Conservation (phyloP, 2,797 vertebrate species). For the Anguilla marmorata region DNA sequence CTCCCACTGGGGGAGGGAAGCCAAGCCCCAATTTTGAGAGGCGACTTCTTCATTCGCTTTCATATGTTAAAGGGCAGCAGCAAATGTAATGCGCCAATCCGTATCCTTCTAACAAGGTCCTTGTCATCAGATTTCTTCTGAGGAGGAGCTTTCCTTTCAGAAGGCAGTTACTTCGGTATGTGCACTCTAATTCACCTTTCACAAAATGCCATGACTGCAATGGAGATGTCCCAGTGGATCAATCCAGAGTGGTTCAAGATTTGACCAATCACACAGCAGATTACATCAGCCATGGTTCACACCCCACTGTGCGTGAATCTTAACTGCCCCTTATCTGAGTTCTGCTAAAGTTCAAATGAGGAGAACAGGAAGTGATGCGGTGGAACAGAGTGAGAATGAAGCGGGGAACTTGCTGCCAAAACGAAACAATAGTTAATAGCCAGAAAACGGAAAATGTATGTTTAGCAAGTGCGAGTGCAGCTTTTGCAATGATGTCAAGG, state of each 20-base stretch:
- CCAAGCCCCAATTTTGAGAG: neutral
- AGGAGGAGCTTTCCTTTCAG: neutral
- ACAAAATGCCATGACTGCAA: constrained; percentile 1
- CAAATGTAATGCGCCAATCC: neutral
- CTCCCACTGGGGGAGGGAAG: too few relatives aligned
- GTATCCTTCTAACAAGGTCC: neutral
- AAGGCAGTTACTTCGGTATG: neutral
- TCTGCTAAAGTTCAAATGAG: constrained; percentile 33
- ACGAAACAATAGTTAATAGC: too few relatives aligned
- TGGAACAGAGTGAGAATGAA: constrained; percentile 24
- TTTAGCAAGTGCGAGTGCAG: neutral
- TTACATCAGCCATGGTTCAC: constrained; percentile 27
- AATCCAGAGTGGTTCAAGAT: neutral
- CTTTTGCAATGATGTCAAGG: neutral
- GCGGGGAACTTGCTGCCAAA: neutral
- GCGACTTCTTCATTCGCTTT: neutral
- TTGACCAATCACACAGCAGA: constrained; percentile 1
- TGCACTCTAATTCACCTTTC: neutral
- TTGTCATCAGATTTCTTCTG: neutral
- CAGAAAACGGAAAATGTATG: neutral
- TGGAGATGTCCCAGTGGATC: constrained; percentile 8
- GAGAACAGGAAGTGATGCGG: constrained; percentile 48
- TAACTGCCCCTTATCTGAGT: constrained; percentile 10
- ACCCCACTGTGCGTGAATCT: constrained; percentile 15
- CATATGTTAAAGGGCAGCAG: neutral